phyloP scores from a whole-genome alignment of 2,797 vertebrate genomes.

The Delichon dasypus region DNA sequence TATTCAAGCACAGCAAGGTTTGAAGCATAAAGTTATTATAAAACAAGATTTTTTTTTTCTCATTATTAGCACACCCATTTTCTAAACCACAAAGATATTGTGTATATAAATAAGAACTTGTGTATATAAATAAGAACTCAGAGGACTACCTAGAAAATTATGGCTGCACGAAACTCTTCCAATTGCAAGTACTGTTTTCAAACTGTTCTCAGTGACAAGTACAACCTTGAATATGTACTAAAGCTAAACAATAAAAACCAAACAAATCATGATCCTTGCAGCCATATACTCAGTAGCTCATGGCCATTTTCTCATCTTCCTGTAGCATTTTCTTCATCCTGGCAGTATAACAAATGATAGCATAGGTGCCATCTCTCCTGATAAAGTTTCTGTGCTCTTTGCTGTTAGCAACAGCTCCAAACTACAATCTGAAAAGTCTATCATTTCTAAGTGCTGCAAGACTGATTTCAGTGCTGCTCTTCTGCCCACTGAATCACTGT shows the following conservation, averaged over 20 bases:
- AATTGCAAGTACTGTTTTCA: background rate
- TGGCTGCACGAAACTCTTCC: background rate
- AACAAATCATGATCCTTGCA: slow-evolving; percentile 2
- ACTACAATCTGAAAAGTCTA: background rate
- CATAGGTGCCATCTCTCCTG: background rate
- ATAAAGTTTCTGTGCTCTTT: background rate
- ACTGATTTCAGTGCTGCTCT: background rate
- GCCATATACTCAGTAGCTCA: background rate
- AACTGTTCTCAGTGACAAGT: background rate
- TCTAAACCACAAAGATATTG: background rate
- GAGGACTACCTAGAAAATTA: background rate
- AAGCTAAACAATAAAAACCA: background rate
- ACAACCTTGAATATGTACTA: slow-evolving; percentile 5
- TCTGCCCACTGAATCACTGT: background rate
- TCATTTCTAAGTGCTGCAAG: background rate
- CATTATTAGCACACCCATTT: background rate
- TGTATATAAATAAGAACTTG: background rate
- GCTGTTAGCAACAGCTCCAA: background rate
- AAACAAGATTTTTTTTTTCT: background rate
- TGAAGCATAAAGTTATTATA: background rate
- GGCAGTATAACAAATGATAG: background rate
- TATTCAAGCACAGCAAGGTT: background rate
- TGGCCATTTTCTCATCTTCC: background rate
- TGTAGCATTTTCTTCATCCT: background rate
- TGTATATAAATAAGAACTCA: background rate